Evolutionary conservation across 1,140 invertebrate species (phyloP), one percentile per base, ranked within the genome.

Genomic region (Drusus annulatus): DNA sequence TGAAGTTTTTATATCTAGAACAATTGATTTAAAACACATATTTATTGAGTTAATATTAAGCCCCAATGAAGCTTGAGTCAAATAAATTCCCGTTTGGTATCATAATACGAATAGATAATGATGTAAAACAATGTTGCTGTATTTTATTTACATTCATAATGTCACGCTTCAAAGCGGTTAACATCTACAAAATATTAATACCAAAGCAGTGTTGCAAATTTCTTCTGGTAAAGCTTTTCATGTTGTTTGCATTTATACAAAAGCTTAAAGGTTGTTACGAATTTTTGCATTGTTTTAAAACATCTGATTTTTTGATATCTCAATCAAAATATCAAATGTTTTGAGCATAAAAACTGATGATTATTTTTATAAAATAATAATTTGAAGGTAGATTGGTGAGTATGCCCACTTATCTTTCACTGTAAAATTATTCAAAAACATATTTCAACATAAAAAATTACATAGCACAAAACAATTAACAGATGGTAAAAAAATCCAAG

Each of bases 361-460:
- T 13, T 45, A 13, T 45, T 45, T 69, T 69, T 10, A 25, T 28
- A 65, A 28, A 65, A 69, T 69, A 69, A 69, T 69, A 50, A 50
- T 50, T 69, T 69, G 50, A 69, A 19, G 65, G 36, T 15, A n/a
- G 16, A 36, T 31, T 45, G 63, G 65, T 69, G 23, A 69, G 65
- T 69, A 65, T 65, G 16, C n/a, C 36, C 36, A 45, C 36, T 45
- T 45, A 45, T 45, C 36, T 21, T 60, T 60, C 23, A 60, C 17
- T 60, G 17, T 60, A 60, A 60, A 60, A 19, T 45, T 45, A 60
- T 23, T 60, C 23, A 15, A 21, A 58, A 23, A 60, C 56, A 19
- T 60, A 0, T 60, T 60, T 60, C 56, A 60, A 60, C 23, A 19
- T 60, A 23, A 15, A 60, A 60, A 60, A 23, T 45, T 1, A 45